Evolutionary conservation across 2,797 vertebrate genomes (phyloP), one percentile per base, ranked within the genome.

Genomic region (Sarcoramphus papa): DNA sequence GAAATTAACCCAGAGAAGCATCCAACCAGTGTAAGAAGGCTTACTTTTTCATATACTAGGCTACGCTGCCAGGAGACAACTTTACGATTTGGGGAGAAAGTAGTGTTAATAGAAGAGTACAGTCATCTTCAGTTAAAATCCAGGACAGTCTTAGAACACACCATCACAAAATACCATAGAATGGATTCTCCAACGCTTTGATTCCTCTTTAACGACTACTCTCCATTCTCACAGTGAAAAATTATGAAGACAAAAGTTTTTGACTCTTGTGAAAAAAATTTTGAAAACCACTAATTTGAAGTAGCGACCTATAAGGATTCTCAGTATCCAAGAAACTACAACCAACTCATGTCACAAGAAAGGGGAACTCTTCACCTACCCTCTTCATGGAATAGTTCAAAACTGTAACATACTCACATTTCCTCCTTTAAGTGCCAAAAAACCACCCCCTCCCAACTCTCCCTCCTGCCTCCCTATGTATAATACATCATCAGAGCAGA

Each of bases 361-460:
- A 85, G 21, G 4, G 7, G 2, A 77, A 60, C 8, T 47, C n/a
- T 70, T 65, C 17, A 28, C 12, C 67, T 43, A 47, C 5, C 4
- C 12, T 68, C 23, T 60, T 62, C 35, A 51, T 8, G 5, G 4
- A 72, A 57, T 23, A 79, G 12, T 51, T 93, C 12, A 76, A 14
- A 87, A 77, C 3, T 37, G 0, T 1, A 51, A 27, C 6, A 28
- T 6, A 51, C 7, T 3, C 2, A 3, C 2, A n/a, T 67, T 68
- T 78, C 20, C 17, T 73, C 37, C 51, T 53, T 5, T 1, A 53
- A 75, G n/a, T 23, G 11, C 7, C 41, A 67, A 63, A 70, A 59
- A 27, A 4, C 3, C 6, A 31, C 0, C 1, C 16, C 8, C 22
- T 4, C 17, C 8, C 37, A 37, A 37, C 37, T 37, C 37, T 37